Evolutionary conservation across 2,888 invertebrate species (phyloP).

Genomic region (Xanthia icteritia): DNA sequence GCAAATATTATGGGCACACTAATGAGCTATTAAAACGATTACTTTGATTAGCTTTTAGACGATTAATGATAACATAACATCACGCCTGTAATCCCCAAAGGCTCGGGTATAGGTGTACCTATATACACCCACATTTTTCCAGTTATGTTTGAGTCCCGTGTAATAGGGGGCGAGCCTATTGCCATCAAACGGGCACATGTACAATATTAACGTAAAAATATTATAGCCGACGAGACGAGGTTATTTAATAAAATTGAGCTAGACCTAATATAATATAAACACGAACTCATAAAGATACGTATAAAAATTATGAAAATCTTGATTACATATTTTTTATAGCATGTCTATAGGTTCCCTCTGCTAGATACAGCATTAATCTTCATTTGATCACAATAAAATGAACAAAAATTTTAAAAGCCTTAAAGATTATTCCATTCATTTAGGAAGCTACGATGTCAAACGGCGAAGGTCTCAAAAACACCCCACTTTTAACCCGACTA

Average conservation of each 20-base stretch:
- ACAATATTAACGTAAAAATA: not conserved
- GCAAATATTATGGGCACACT: constrained; percentile 15
- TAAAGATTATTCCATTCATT: not conserved
- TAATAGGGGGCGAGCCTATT: no score
- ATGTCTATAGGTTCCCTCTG: no score
- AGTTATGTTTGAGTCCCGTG: no score
- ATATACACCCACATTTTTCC: no score
- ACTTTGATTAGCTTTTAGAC: constrained; percentile 3
- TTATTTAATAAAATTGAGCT: not conserved
- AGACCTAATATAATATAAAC: not conserved
- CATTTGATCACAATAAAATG: not conserved
- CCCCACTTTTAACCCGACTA: no score
- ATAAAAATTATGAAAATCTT: not conserved
- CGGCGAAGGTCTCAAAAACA: not conserved
- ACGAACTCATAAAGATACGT: not conserved
- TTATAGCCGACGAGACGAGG: no score
- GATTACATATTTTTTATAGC: not conserved
- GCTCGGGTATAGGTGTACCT: no score
- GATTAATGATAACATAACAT: no score
- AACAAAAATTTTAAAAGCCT: not conserved
- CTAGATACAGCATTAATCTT: not conserved
- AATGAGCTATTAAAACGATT: constrained; percentile 6
- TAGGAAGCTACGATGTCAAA: not conserved
- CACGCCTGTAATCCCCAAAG: no score
- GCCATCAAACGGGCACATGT: no score